These are phyloP conservation scores for Hypselothyrea guttata DNA, from an alignment of 2,888 invertebrate genomes.

Conservation along the genomic window DNA sequence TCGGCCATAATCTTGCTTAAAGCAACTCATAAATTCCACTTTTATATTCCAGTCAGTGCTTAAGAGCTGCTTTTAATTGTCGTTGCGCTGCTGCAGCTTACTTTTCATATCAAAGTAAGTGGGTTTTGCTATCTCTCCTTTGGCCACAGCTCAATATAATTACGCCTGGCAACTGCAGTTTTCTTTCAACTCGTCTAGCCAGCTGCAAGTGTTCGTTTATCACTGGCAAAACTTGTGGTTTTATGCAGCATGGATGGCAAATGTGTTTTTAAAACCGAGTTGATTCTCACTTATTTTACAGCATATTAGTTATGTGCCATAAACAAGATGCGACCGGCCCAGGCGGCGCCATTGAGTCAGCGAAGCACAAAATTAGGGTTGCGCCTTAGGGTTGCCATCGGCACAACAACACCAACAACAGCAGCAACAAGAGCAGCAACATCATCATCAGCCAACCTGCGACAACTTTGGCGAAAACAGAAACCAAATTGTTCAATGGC, in stretches of 20 bases:
- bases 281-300: constrained; percentile 69
- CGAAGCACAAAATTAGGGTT: constrained; percentile 74
- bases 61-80: neutral
- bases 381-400: constrained; percentile 30
- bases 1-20: too few species aligned
- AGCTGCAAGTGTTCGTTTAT: constrained; percentile 30
- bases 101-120: constrained; percentile 18
- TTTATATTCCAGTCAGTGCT: neutral
- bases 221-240: constrained; percentile 21
- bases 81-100: neutral
- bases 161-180: constrained; percentile 13
- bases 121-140: constrained; percentile 5
- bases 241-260: constrained; percentile 51
- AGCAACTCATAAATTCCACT: too few species aligned
- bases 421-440: too few species aligned
- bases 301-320: constrained; percentile 77
- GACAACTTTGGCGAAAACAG: constrained; percentile 69
- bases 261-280: constrained; percentile 67
- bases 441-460: constrained; percentile 60
- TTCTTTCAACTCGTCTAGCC: neutral
- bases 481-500: constrained; percentile 77
- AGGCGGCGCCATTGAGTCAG: constrained; percentile 56
- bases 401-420: constrained; percentile 12
- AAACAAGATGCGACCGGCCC: constrained; percentile 69
- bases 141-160: constrained; percentile 12